Base-by-base conservation (phyloP, 2,888 invertebrate species). In the Trichogramma dendrolimi region DNA sequence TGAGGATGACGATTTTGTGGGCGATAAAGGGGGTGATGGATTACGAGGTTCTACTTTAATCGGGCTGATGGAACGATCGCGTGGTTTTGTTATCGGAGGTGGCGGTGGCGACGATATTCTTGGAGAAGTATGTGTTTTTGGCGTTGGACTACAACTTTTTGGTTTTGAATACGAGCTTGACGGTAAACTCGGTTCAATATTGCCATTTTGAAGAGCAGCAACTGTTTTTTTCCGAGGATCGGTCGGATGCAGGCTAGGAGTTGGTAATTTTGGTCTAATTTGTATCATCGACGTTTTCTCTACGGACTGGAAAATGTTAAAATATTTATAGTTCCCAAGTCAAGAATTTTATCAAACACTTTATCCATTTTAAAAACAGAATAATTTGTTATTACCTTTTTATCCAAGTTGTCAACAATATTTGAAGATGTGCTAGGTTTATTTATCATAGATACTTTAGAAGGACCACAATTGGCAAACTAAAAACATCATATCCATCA, bases 361-460 rank as follows among this genome's bases (percentile, higher is more conserved):
- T 54, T 5, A 11, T 43, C 6, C 10, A 54, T 43, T 41, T 6
- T 52, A 52, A 41, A 11, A 4, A 27, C 14, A 1, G n/a, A 43
- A 39, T 8, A 7, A 51, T 47, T 38, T 47, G 41, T 11, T 7
- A 27, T 46, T 62, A 62, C 59, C 55, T 39, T n/a, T 39, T 55
- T 62, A 47, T 62, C 54, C 5, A 44, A 10, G 38, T 55, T 49
- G 7, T 54, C 42, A 11, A 10, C 39, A 42, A 11, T n/a, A 47
- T 58, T 46, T 47, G 27, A 63, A 66, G 63, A 58, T 38, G 54
- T 27, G 49, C 59, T 7, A 10, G 55, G 42, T 58, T 58, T 60
- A 40, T 62, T 58, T n/a, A 60, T 27, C 27, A 27, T 27, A 27
- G 27, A 3, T 27, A 27, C 27, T 27, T 27, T 27, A 27, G 27